A percentile compares a stretch with the other conserved stretches of the same genome.
phyloP scores from a whole-genome alignment of 2,797 vertebrate species.

The Ctenopoma multispine region DNA sequence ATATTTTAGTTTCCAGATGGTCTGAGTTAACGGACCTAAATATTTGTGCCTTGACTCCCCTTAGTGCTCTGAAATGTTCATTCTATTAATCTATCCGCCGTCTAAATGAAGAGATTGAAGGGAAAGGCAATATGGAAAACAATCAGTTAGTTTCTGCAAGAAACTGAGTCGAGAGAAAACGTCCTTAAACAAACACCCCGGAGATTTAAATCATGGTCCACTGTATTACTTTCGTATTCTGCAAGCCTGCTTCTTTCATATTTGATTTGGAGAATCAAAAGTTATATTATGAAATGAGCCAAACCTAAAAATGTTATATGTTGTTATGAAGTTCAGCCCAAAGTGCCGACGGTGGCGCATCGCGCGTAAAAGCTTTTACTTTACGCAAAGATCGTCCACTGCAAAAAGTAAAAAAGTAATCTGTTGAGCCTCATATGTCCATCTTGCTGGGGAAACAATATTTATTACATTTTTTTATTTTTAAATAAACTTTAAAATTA shows the following conservation, averaged over 20 bases:
- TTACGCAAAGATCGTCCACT: conserved; percentile 15
- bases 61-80: conserved; percentile 56
- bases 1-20: conserved; percentile 79
- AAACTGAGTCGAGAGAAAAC: conserved; percentile 1
- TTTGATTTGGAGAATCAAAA: background rate
- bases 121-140: conserved; percentile 40
- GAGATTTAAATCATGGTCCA: background rate
- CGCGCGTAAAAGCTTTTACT: conserved; percentile 19
- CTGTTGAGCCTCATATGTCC: background rate
- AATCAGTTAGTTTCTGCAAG: conserved; percentile 43
- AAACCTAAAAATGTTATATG: background rate
- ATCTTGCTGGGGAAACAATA: background rate
- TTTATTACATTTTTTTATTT: background rate
- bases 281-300: background rate
- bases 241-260: background rate
- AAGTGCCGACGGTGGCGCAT: background rate
- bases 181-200: background rate
- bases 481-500: background rate
- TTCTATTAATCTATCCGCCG: conserved; percentile 64
- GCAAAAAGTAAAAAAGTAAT: conserved; percentile 16
- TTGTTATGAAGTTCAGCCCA: background rate
- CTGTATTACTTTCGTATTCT: background rate
- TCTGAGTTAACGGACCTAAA: conserved; percentile 79
- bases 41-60: conserved; percentile 71
- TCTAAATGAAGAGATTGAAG: conserved; percentile 43